Base-by-base conservation (phyloP, 2,113 vertebrate species). In the Speoplatyrhinus poulsoni region DNA sequence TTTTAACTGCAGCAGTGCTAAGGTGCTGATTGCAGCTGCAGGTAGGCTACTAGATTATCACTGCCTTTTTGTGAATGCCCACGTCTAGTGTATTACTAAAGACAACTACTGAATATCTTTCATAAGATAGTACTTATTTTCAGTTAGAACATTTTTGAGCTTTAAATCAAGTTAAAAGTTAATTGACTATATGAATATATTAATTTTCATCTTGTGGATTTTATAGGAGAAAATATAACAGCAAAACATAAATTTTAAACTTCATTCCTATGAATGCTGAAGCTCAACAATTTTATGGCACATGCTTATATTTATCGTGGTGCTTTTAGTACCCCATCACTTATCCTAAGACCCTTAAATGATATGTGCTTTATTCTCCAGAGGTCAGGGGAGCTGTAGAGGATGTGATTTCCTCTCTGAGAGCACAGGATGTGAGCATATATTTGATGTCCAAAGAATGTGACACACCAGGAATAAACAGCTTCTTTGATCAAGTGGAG, bases 351-450 rank as follows among this genome's bases (percentile, higher is more conserved):
- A 41, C 36, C 36, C 36, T 41, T 41, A 41, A 41, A 41, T 41
- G 0, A 41, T 41, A 41, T 41, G 36, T 41, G 36, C 36, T 41
- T 41, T 17, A 41, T 0, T 56, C 68, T 65, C 6, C 82, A 96
- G 94, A 93, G 12, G 75, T 96, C 1, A 90, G 90, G 71, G 86
- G 82, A 4, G 90, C 91, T 0, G 79, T 96, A 67, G 90, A 94
- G 81, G 95, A 95, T 6, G 89, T 96, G 66, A 67, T 95, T 46
- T 92, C 93, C 4, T 80, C 81, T 11, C 85, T 96, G 82, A 86
- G 69, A 19, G 89, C 94, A 81, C 89, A 94, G 41, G 77, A 84
- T 0, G 89, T 94, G 70, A 82, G 84, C 1, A 62, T 96, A 60
- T 93, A 93, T 63, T 92, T 95, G 1, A 73, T 96, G 86, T 87